Percentiles rank a stretch among this genome's conserved stretches.
Conservation (phyloP, 2,113 vertebrate species). For the Merops nubicus region DNA sequence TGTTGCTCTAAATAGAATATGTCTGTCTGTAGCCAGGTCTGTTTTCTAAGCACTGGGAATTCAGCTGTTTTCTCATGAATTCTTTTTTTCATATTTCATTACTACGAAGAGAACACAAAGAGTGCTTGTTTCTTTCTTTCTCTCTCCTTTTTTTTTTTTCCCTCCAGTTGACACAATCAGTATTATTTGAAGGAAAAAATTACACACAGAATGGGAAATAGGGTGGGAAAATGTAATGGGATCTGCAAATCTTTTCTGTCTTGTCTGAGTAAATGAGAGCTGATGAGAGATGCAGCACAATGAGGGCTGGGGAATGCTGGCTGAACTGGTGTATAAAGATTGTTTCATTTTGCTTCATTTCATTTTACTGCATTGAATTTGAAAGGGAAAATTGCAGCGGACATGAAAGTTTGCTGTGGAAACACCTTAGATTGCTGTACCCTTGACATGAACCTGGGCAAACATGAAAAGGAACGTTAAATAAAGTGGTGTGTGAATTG, state of each 20-base stretch:
- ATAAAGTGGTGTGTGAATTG: constrained; percentile 19
- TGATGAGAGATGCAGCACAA: constrained; percentile 64
- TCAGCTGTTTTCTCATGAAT: constrained; percentile 48
- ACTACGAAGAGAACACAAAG: constrained; percentile 19
- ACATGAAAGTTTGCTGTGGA: constrained; percentile 47
- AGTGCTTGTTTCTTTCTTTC: constrained; percentile 37
- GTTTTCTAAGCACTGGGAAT: constrained; percentile 16
- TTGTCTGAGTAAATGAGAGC: constrained; percentile 74
- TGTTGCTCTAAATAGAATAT: neutral
- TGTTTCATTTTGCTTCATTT: constrained; percentile 69
- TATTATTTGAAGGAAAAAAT: constrained; percentile 65
- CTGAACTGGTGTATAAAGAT: constrained; percentile 56
- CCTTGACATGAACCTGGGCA: constrained; percentile 24
- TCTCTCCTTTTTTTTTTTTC: neutral
- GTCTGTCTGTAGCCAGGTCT: constrained; percentile 15
- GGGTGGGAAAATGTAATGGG: constrained; percentile 70
- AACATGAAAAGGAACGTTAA: constrained; percentile 40
- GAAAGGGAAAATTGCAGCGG: constrained; percentile 50
- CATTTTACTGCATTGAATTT: constrained; percentile 61
- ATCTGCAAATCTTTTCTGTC: constrained; percentile 68
- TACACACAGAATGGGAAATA: constrained; percentile 51
- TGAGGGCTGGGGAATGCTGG: constrained; percentile 59
- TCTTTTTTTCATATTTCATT: constrained; percentile 51
- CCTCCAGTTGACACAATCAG: constrained; percentile 55
- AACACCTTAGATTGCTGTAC: constrained; percentile 25